These are phyloP conservation scores for Phyllotreta cruciferae DNA, from an alignment of 2,888 invertebrate genomes.

Conservation along the genomic window DNA sequence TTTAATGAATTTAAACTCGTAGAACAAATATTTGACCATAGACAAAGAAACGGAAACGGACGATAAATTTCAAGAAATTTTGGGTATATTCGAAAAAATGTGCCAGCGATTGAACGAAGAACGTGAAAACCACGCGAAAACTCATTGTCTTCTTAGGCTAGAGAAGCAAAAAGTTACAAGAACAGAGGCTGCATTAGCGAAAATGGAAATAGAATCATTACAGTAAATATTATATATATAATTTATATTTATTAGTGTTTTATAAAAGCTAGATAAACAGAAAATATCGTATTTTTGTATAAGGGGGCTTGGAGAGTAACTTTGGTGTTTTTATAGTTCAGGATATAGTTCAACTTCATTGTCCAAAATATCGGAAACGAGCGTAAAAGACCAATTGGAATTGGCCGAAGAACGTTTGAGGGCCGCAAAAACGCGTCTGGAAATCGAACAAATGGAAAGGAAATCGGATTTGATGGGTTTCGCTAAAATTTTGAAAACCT, in stretches of 20 bases:
- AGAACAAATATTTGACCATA: background rate
- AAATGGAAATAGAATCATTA: conserved; percentile 62
- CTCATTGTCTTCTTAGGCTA: conserved; percentile 54
- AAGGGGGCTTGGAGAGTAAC: too few species aligned
- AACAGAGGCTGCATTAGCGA: conserved; percentile 65
- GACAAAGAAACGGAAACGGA: conserved; percentile 9
- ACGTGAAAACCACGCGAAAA: conserved; percentile 55
- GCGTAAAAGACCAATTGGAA: conserved; percentile 61
- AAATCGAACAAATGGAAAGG: conserved; percentile 70
- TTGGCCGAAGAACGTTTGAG: conserved; percentile 72
- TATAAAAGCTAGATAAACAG: background rate
- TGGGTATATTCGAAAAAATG: conserved; percentile 66
- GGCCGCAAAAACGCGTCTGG: conserved; percentile 68
- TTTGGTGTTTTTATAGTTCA: conserved; percentile 21
- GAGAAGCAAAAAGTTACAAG: conserved; percentile 67
- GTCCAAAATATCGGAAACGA: conserved; percentile 29
- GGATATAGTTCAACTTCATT: conserved; percentile 32
- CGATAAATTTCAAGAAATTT: conserved; percentile 49
- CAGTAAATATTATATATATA: background rate
- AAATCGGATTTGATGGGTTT: conserved; percentile 66
- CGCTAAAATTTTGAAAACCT: conserved; percentile 48
- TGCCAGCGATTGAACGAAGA: conserved; percentile 68
- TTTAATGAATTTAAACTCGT: background rate
- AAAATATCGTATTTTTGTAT: too few species aligned
- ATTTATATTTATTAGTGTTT: background rate